A percentile compares a stretch with the other conserved stretches of the same genome.
Conservation (phyloP, 2,888 invertebrate genomes). For the Acrobasis consociella region DNA sequence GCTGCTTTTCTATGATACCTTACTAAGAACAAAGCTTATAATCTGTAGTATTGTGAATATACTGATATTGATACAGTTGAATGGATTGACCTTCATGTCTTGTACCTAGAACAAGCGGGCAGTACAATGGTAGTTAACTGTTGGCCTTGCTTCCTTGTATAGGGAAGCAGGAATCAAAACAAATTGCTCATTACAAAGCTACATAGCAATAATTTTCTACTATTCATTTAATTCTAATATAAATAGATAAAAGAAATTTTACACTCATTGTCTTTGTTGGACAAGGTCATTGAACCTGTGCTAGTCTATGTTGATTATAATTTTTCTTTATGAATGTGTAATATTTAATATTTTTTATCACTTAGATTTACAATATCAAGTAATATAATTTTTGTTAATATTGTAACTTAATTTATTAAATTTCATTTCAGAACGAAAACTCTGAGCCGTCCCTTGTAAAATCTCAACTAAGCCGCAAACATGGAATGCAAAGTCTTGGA, state of each 20-base stretch:
- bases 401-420: neutral
- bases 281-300: conserved; percentile 27
- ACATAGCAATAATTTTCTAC: neutral
- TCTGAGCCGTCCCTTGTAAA: conserved; percentile 94
- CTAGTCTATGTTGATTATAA: neutral
- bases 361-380: too few species aligned
- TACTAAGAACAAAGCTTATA: neutral
- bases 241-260: conserved; percentile 5
- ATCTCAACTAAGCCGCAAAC: conserved; percentile 96
- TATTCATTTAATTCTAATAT: neutral
- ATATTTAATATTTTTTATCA: neutral
- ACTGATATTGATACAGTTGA: conserved; percentile 37
- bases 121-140: conserved; percentile 32
- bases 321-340: neutral
- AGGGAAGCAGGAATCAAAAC: conserved; percentile 12
- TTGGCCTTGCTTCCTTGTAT: conserved; percentile 37
- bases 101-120: conserved; percentile 33
- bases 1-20: neutral
- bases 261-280: conserved; percentile 15
- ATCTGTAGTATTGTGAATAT: conserved; percentile 16
- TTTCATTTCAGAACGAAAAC: conserved; percentile 87
- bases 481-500: conserved; percentile 99
- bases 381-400: too few species aligned
- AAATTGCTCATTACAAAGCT: neutral
- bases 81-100: conserved; percentile 42